Base-by-base conservation (phyloP, 2,113 vertebrate genomes). In the Tachuris rubrigastra region DNA sequence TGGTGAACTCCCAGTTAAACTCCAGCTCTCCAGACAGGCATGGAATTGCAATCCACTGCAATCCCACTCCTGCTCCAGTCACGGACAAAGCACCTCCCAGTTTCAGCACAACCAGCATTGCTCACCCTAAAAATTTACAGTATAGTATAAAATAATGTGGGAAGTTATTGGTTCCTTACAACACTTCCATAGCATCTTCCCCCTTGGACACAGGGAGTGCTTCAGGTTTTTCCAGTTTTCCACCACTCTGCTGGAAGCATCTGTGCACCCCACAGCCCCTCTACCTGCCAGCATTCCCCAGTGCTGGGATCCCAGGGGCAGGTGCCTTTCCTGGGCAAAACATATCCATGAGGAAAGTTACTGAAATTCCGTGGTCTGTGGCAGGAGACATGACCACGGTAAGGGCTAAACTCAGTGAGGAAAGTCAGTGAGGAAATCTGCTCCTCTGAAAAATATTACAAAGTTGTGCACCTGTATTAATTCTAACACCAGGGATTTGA, bases 191-290 rank as follows among this genome's bases (percentile, higher is more conserved):
- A n/a, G 49, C 11, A 5, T 17, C 27, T 66, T 52, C 31, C 23
- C 5, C 20, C 20, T 2, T 2, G 72, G 37, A 31, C 25, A 14
- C 14, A 8, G 33, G 50, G 25, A 60, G 50, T 0, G 1, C 3
- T 47, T 42, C 7, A 5, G 41, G 62, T 56, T 67, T 53, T 44
- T 13, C 5, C 16, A 49, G 18, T 33, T 35, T 56, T 10, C 62
- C 53, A 41, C 37, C 13, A 1, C 52, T 9, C 24, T 20, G 14
- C 73, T 63, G 42, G 27, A 19, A 22, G 37, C 14, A 22, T 5
- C 37, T 1, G 0, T 0, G 16, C 2, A 1, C 16, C 22, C 47
- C 35, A 19, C 2, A 12, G n/a, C 17, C 31, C 65, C 44, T 49
- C 66, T 23, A 5, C 41, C 39, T 2, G 3, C 62, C 14, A 6